Conservation (phyloP, 64 coral and sea anemone genomes). For the Montipora foliosa region DNA sequence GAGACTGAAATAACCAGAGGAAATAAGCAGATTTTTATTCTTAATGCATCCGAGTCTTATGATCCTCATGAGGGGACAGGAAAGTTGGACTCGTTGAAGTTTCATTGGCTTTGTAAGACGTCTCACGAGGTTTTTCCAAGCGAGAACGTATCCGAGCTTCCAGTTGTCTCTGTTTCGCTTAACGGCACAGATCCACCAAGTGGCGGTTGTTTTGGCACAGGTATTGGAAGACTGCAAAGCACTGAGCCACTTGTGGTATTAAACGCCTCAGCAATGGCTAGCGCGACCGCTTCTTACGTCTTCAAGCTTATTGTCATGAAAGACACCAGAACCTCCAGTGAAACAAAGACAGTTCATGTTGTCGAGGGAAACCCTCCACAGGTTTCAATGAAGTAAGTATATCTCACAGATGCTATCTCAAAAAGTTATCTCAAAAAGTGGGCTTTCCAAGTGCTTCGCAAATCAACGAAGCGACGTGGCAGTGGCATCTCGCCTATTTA, state of each 20-base stretch:
- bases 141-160: not conserved
- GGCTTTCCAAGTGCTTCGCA: no score
- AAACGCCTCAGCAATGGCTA: not conserved
- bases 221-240: constrained; percentile 3
- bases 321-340: not conserved
- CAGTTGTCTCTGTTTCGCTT: not conserved
- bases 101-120: constrained; percentile 4
- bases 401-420: not conserved
- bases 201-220: constrained; percentile 27
- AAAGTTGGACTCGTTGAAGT: not conserved
- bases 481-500: no score
- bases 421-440: no score
- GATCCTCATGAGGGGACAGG: constrained; percentile 7
- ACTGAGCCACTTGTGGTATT: constrained; percentile 13
- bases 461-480: no score
- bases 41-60: constrained; percentile 13
- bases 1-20: constrained; percentile 33
- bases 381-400: constrained; percentile 19
- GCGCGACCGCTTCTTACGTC: not conserved
- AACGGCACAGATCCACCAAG: not conserved
- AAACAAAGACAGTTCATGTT: not conserved
- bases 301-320: constrained; percentile 5
- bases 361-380: constrained; percentile 17
- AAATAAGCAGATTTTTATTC: not conserved
- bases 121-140: not conserved